phyloP scores from a whole-genome alignment of 1,140 invertebrate genomes.

The Physella acuta region DNA sequence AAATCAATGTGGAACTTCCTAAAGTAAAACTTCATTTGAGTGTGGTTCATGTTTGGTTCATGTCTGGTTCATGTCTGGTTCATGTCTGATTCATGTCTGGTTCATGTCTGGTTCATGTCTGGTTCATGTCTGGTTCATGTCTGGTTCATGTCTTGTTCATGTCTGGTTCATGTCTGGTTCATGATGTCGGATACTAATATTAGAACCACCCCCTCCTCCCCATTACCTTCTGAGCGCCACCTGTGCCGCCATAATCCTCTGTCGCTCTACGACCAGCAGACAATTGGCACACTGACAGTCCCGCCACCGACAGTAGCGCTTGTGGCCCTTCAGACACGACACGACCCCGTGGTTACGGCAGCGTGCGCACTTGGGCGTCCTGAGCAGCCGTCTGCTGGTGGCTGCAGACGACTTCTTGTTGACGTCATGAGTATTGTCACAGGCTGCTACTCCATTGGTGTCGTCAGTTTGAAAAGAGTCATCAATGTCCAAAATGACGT shows the following conservation, averaged over 20 bases:
- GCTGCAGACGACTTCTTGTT: background rate
- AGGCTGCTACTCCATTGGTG: background rate
- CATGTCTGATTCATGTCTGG: too few relatives aligned
- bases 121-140: too few relatives aligned
- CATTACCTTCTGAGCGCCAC: constrained; percentile 63
- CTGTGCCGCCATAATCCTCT: constrained; percentile 96
- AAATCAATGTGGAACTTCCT: too few relatives aligned
- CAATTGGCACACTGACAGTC: constrained; percentile 93
- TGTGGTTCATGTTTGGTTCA: too few relatives aligned
- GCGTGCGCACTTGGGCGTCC: constrained; percentile 93
- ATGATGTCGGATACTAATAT: too few relatives aligned
- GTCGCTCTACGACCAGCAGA: constrained; percentile 89
- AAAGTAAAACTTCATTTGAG: too few relatives aligned
- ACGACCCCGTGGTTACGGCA: constrained; percentile 95
- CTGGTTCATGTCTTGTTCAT: too few relatives aligned
- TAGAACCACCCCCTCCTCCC: too few relatives aligned
- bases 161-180: too few relatives aligned
- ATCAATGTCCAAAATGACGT: constrained; percentile 12
- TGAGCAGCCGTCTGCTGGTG: constrained; percentile 35
- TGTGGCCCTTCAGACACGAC: constrained; percentile 88
- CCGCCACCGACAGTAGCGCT: constrained; percentile 69
- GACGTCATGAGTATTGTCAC: too few relatives aligned
- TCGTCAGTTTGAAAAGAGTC: constrained; percentile 18
- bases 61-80: too few relatives aligned
- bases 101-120: too few relatives aligned